Base-by-base conservation (phyloP, 2,113 vertebrate genomes). In the Octodon degus region DNA sequence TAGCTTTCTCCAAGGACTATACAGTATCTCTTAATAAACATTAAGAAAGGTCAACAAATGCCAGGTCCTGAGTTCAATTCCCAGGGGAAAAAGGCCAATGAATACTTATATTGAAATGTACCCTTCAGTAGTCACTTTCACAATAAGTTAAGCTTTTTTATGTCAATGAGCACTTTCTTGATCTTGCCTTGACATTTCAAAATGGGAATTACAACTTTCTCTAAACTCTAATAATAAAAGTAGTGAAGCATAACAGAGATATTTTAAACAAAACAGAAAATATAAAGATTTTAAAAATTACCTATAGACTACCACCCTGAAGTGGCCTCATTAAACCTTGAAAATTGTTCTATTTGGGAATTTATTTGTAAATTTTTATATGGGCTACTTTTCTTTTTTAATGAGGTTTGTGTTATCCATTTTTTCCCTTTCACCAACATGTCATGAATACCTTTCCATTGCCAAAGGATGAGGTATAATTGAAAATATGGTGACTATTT, bases 141-240 rank as follows among this genome's bases (percentile, higher is more conserved):
- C 27, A 70, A 76, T n/a, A 55, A 70, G 27, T 79, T 30, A 80
- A 43, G 6, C 43, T 70, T 70, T 68, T 34, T 68, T 65, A 87
- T 91, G 92, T 86, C 90, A 92, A 76, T 90, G 81, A 84, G 40
- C 63, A 83, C 55, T 90, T 79, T 93, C 79, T 92, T 89, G 70
- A 96, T 89, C 81, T 94, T 58, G 60, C 37, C 47, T 86, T 91
- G 79, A 92, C n/a, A 84, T 50, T 96, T 90, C 87, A 93, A 86
- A 89, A 83, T 96, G 47, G 74, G 82, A 86, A 76, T 79, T 74
- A 62, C 2, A 53, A 55, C 10, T 80, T 89, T 86, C 53, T 40
- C 63, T 92, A 25, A 80, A 82, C 53, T 40, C 63, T 92, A 25
- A 80, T 47, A 72, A 30, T 83, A 58, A 67, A 92, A 77, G 58